Percentiles rank a stretch among this genome's conserved stretches.
Conservation (phyloP, 2,113 vertebrate species). For the Peromyscus leucopus region DNA sequence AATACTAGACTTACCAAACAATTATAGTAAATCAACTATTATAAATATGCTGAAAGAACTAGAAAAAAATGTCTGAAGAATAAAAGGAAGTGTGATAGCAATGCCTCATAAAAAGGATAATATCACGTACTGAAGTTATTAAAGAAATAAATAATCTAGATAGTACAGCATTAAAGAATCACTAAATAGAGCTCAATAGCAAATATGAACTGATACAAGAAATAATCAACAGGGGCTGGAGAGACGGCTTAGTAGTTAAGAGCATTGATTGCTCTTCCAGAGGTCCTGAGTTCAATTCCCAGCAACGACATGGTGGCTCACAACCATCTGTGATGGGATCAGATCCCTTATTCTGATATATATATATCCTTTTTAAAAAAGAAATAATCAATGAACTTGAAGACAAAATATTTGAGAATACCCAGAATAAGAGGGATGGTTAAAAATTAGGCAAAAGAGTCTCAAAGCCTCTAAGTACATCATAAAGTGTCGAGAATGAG, state of each 20-base stretch:
- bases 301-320: too few species aligned
- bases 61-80: not conserved
- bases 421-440: not conserved
- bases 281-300: too few species aligned
- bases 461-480: not conserved
- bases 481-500: not conserved
- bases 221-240: not conserved
- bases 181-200: not conserved
- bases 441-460: not conserved
- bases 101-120: conserved; percentile 16
- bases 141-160: conserved; percentile 3
- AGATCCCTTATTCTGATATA: too few species aligned
- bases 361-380: not conserved
- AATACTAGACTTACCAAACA: not conserved
- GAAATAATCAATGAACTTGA: not conserved
- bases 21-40: not conserved
- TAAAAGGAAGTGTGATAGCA: not conserved
- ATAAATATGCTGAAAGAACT: conserved; percentile 35
- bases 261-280: too few species aligned
- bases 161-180: not conserved
- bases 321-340: too few species aligned
- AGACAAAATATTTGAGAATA: not conserved
- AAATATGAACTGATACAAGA: not conserved
- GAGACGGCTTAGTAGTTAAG: too few species aligned
- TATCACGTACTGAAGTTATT: not conserved